These are phyloP conservation scores for Corydoras maculifer DNA, from an alignment of 2,113 vertebrate genomes.

Conservation along the genomic window DNA sequence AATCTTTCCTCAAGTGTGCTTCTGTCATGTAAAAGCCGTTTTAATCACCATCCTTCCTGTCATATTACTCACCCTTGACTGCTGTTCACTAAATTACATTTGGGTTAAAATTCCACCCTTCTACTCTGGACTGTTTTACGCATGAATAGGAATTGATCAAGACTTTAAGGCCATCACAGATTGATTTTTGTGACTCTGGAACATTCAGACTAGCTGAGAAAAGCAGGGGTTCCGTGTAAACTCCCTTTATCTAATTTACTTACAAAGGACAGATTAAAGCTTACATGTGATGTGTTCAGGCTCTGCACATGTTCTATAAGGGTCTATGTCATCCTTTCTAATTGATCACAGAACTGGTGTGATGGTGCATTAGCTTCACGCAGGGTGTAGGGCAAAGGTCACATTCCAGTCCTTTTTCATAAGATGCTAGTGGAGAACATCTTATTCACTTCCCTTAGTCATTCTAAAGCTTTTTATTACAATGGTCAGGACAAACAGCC, in stretches of 20 bases:
- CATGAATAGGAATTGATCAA: conserved; percentile 45
- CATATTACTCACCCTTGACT: conserved; percentile 34
- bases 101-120: conserved; percentile 37
- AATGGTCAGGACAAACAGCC: not conserved
- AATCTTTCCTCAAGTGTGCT: conserved; percentile 35
- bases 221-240: conserved; percentile 39
- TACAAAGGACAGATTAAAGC: conserved; percentile 22
- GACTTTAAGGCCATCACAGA: conserved; percentile 38
- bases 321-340: conserved; percentile 3
- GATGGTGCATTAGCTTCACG: conserved; percentile 8
- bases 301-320: conserved; percentile 17
- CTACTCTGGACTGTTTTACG: conserved; percentile 42
- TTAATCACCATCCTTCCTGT: conserved; percentile 41
- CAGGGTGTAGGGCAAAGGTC: conserved; percentile 26
- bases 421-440: not conserved
- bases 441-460: not conserved
- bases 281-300: conserved; percentile 15
- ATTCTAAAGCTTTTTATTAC: not conserved
- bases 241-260: conserved; percentile 47
- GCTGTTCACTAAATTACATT: conserved; percentile 40
- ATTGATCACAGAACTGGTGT: conserved; percentile 18
- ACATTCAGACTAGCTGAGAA: conserved; percentile 8
- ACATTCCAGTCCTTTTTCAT: conserved; percentile 24
- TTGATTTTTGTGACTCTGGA: conserved; percentile 32
- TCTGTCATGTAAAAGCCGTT: conserved; percentile 19